These are phyloP conservation scores for Xylota sylvarum DNA, from an alignment of 2,888 invertebrate species.

Conservation along the genomic window DNA sequence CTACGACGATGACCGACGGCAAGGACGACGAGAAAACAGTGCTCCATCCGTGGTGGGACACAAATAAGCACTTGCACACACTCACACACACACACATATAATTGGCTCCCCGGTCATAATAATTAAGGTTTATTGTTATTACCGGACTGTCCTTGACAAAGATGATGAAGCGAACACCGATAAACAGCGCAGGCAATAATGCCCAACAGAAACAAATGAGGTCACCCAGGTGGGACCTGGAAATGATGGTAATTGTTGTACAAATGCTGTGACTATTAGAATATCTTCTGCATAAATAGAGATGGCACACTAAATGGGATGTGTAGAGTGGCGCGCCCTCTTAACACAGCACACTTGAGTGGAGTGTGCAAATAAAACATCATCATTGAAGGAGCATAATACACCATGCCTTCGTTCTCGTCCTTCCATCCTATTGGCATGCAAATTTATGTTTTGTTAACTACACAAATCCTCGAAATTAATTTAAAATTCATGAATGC, in stretches of 20 bases:
- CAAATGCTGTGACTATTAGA: constrained; percentile 71
- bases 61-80: constrained; percentile 48
- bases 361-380: constrained; percentile 72
- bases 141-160: constrained; percentile 76
- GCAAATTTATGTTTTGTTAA: constrained; percentile 76
- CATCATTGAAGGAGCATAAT: constrained; percentile 48
- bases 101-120: constrained; percentile 76
- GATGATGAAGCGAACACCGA: constrained; percentile 60
- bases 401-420: constrained; percentile 6
- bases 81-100: constrained; percentile 36
- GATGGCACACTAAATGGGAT: constrained; percentile 8
- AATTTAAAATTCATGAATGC: constrained; percentile 76
- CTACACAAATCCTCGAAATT: constrained; percentile 74
- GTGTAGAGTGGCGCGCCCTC: constrained; percentile 34
- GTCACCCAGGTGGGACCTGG: constrained; percentile 75
- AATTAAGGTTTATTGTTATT: constrained; percentile 77
- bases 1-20: constrained; percentile 1
- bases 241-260: constrained; percentile 76
- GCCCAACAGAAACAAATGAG: constrained; percentile 69
- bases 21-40: constrained; percentile 33
- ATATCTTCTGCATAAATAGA: constrained; percentile 70
- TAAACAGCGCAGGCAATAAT: constrained; percentile 68
- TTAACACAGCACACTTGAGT: constrained; percentile 54
- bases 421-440: constrained; percentile 41
- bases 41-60: constrained; percentile 41